Evolutionary conservation across 1,140 invertebrate species (phyloP), one percentile per base, ranked within the genome.

Genomic region (Melipona quadrifasciata): DNA sequence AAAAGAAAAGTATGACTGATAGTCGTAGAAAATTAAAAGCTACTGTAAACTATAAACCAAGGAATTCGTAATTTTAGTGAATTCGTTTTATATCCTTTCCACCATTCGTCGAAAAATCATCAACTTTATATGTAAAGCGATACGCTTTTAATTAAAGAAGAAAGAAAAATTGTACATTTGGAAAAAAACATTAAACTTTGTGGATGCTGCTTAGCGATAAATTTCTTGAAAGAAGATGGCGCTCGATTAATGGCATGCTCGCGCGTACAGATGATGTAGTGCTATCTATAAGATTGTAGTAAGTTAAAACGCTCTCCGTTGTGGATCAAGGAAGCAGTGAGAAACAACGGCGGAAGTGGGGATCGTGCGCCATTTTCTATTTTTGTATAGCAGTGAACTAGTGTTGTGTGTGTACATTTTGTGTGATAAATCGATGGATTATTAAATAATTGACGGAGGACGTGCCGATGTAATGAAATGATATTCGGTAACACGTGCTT

Each of bases 281-380:
- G 6, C 75, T 71, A 79, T 84, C 82, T 84, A 84, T 79, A 84
- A 57, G 64, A 64, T 72, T 74, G 51, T 74, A 80, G 53, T 12
- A 80, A 80, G 70, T 68, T 80, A 80, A 53, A 84, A 80, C 83
- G 70, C 70, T 84, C 58, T 67, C 70, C 78, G 83, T 80, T 74
- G 83, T 84, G 73, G 79, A 87, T 90, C 86, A 65, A 86, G 84
- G 77, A 81, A 87, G 87, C 88, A 86, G 67, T 68, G 85, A 85
- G 85, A 87, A 89, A 83, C 85, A 84, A 78, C 82, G 81, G 80
- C 71, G 73, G 84, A 92, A 91, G 92, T 92, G 92, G 93, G 91
- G 91, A 90, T 91, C 84, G 90, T 93, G 86, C 94, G 94, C 94
- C 93, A 94, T 94, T 94, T 94, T 94, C 93, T 94, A 94, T 94